Base-by-base conservation (phyloP, 2,113 vertebrate genomes). In the Stictonetta naevosa region DNA sequence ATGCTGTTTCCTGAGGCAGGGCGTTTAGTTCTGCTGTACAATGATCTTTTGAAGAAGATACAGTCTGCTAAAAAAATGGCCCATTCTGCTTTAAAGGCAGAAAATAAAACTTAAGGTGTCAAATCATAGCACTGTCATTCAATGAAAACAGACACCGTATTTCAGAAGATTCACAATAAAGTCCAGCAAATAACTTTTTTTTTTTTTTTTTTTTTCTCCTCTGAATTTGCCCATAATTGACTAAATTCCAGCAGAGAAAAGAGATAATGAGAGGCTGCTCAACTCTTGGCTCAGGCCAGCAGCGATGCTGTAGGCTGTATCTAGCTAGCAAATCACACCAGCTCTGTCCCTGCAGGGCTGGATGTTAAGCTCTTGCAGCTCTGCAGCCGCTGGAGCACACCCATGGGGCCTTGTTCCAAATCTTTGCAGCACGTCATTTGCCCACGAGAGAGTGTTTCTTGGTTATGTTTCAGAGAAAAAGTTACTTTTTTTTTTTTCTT, bases 21-120 rank as follows among this genome's bases (percentile, higher is more conserved):
- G 21, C 23, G 58, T 95, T 91, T 93, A 87, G 89, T 93, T 94
- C 86, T 86, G 67, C 72, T 86, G 59, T 69, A 92, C 88, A 89
- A 68, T 79, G 46, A 38, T 16, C 73, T 91, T 95, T 92, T 95
- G 95, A 92, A 93, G 72, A 91, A 86, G 78, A 53, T 17, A 68
- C 6, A 87, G 36, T 75, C 77, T 91, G 77, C 53, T 87, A 83
- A 92, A 90, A 90, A 96, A 94, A 95, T 72, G 44, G 78, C 83
- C 73, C 53, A 64, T 62, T 86, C 73, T 88, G 28, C 58, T 94
- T 81, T 92, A 88, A 94, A 91, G 53, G 73, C 40, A 93, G 76
- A 69, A 96, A 96, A 96, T 92, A 95, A 92, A 92, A 56, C 80
- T 85, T 87, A 91, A 90, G 81, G 80, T 89, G 76, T 95, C 75